A percentile compares a stretch with the other conserved stretches of the same genome.
Conservation (phyloP, 2,888 invertebrate species). For the Syritta pipiens region DNA sequence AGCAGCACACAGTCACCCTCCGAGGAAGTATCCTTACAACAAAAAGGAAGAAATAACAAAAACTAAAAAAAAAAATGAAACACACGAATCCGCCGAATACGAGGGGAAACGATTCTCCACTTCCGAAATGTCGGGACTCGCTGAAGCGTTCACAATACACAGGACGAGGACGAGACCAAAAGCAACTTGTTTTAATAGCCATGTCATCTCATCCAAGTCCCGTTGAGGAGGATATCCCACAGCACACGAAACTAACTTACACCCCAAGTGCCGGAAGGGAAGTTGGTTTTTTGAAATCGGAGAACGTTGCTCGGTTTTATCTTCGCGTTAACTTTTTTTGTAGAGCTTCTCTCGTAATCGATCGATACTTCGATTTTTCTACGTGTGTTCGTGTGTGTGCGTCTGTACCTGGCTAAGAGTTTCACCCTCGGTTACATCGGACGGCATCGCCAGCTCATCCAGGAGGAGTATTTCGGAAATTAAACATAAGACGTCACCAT, state of each 20-base stretch:
- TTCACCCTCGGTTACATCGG: constrained; percentile 56
- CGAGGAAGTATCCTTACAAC: constrained; percentile 3
- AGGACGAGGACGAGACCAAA: constrained; percentile 42
- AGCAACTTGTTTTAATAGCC: constrained; percentile 58
- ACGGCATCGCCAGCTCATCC: constrained; percentile 18
- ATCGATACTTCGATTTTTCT: constrained; percentile 67
- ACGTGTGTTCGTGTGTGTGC: constrained; percentile 58
- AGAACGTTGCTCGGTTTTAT: constrained; percentile 65
- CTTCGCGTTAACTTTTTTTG: constrained; percentile 63
- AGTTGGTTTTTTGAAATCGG: constrained; percentile 65
- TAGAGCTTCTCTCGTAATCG: constrained; percentile 69
- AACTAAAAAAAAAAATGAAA: background rate
- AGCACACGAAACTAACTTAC: constrained; percentile 36
- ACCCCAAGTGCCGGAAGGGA: constrained; percentile 69
- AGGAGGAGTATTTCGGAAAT: constrained; percentile 61
- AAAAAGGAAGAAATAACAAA: background rate
- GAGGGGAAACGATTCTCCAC: constrained; percentile 50
- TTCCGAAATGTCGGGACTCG: constrained; percentile 65
- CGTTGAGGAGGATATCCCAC: constrained; percentile 57
- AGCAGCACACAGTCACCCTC: background rate
- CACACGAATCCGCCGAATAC: constrained; percentile 1
- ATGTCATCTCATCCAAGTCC: constrained; percentile 57
- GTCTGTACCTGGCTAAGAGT: no score
- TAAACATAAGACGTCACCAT: constrained; percentile 65
- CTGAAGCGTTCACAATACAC: constrained; percentile 60